These are phyloP conservation scores for Cossypha caffra DNA, from an alignment of 2,797 vertebrate species.

Conservation along the genomic window DNA sequence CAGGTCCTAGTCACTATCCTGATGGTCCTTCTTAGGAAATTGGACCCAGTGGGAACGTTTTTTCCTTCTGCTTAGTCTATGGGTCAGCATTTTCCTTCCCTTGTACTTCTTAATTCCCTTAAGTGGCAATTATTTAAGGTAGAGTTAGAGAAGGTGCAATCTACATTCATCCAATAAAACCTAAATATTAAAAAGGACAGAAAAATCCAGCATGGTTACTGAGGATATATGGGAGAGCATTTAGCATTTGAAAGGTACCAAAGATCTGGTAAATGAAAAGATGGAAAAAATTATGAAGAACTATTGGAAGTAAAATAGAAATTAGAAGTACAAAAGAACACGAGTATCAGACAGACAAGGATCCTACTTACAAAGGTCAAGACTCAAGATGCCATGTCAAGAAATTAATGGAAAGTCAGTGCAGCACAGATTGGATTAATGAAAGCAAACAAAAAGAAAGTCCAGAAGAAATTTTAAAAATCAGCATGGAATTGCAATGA, in stretches of 20 bases:
- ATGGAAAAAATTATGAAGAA: conserved; percentile 54
- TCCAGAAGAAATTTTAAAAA: conserved; percentile 43
- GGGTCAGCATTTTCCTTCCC: conserved; percentile 80
- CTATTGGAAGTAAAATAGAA: conserved; percentile 60
- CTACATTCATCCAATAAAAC: conserved; percentile 79
- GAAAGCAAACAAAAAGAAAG: conserved; percentile 40
- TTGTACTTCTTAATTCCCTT: conserved; percentile 80
- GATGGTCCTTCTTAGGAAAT: conserved; percentile 78
- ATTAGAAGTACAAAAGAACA: conserved; percentile 65
- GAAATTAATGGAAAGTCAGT: not conserved
- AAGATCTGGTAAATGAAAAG: conserved; percentile 57
- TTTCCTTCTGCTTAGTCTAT: conserved; percentile 74
- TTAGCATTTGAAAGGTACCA: conserved; percentile 72
- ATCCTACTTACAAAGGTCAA: conserved; percentile 66
- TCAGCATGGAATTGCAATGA: conserved; percentile 25
- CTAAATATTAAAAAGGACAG: conserved; percentile 80
- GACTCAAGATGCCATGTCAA: conserved; percentile 37
- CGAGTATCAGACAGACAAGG: conserved; percentile 48
- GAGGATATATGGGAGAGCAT: conserved; percentile 74
- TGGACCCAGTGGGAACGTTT: conserved; percentile 78
- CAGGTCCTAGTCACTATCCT: conserved; percentile 67
- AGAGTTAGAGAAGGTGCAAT: conserved; percentile 77
- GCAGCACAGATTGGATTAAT: conserved; percentile 20
- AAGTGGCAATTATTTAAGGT: conserved; percentile 81
- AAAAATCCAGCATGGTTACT: conserved; percentile 74